Evolutionary conservation across 2,888 invertebrate genomes (phyloP).

Genomic region (Endotricha flammealis): DNA sequence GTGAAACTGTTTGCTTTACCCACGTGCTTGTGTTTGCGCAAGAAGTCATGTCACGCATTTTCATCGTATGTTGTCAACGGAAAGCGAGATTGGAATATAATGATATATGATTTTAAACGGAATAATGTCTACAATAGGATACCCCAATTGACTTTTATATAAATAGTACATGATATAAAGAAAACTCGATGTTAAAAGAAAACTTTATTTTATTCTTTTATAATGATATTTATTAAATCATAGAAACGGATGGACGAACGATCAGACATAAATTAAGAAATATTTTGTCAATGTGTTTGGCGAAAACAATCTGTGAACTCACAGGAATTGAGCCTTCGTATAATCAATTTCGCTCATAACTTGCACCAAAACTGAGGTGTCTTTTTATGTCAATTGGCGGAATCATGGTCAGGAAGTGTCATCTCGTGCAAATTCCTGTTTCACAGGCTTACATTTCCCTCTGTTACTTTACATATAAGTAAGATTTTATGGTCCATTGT

Average conservation of each 20-base stretch:
- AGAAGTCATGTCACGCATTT: conserved; percentile 9
- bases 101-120: not conserved
- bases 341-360: not conserved
- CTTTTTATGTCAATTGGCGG: conserved; percentile 15
- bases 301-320: too few species aligned
- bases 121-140: conserved; percentile 2
- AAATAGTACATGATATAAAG: too few species aligned
- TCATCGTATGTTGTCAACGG: conserved; percentile 4
- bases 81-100: conserved; percentile 3
- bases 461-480: not conserved
- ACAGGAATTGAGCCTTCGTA: too few species aligned
- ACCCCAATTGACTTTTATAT: too few species aligned
- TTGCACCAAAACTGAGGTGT: conserved; percentile 7
- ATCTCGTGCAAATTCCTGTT: conserved; percentile 10
- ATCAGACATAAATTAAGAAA: too few species aligned
- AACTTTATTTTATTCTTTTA: too few species aligned
- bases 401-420: conserved; percentile 24
- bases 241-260: too few species aligned
- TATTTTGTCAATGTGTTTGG: too few species aligned
- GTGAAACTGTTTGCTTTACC: conserved; percentile 17
- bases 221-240: too few species aligned
- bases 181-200: too few species aligned
- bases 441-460: not conserved
- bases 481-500: not conserved
- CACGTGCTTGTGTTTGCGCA: conserved; percentile 19